These are phyloP conservation scores for Heliconius ismenius DNA, from an alignment of 2,888 invertebrate species.

Conservation along the genomic window DNA sequence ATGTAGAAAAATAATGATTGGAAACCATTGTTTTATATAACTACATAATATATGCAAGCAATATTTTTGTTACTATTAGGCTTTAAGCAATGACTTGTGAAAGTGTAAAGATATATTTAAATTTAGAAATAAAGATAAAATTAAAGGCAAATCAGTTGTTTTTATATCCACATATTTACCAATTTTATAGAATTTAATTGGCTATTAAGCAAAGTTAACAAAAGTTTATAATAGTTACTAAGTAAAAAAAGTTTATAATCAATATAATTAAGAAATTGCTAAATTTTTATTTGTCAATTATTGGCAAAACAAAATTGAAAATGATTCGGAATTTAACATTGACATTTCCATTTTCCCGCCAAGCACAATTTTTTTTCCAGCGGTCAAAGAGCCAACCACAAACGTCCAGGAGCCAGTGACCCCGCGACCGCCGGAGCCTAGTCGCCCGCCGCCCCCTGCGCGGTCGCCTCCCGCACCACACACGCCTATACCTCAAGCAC, in stretches of 20 bases:
- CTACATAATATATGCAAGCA: constrained; percentile 62
- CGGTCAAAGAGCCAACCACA: constrained; percentile 58
- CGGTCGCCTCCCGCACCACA: constrained; percentile 63
- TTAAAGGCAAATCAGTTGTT: constrained; percentile 51
- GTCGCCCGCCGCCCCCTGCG: constrained; percentile 61
- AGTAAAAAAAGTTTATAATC: not conserved
- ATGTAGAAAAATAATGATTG: constrained; percentile 42
- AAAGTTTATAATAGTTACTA: too few species aligned
- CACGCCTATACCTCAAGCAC: constrained; percentile 55
- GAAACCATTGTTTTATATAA: constrained; percentile 51
- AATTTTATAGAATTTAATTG: constrained; percentile 5
- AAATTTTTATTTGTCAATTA: not conserved
- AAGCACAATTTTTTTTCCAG: constrained; percentile 52
- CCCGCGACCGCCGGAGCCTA: constrained; percentile 66
- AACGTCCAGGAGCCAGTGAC: constrained; percentile 59
- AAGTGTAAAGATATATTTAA: constrained; percentile 59
- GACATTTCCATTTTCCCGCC: constrained; percentile 16
- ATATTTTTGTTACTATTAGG: constrained; percentile 79
- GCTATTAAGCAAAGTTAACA: not conserved
- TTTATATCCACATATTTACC: constrained; percentile 35
- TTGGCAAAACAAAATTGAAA: not conserved
- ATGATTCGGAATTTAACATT: constrained; percentile 11
- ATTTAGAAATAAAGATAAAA: constrained; percentile 72
- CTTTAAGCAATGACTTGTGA: constrained; percentile 58
- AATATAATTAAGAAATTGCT: not conserved